Base-by-base conservation (phyloP, 1,140 invertebrate genomes). In the Heterodera carotae region DNA sequence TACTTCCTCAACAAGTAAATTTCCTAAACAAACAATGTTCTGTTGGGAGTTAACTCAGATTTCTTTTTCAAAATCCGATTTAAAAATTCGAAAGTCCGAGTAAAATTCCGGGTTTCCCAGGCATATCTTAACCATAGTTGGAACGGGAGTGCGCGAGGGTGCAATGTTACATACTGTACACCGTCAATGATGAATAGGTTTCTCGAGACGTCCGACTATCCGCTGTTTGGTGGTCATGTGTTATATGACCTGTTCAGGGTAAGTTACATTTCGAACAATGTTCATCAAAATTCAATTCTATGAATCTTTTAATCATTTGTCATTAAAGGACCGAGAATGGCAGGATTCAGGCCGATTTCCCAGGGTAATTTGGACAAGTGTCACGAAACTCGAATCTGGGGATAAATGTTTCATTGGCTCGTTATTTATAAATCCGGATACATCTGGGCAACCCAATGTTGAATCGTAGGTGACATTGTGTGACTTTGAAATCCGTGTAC, bases 181-280 rank as follows among this genome's bases (percentile, higher is more conserved):
- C n/a, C n/a, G n/a, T 43, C 12, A 43, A 8, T 43, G 6, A 8
- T 43, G 6, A 43, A 62, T 10, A 74, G 72, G 56, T 90, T 90
- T 78, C 82, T 90, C 53, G 89, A 89, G 36, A 89, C 88, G 33
- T 70, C 81, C 60, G 89, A 90, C 69, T 91, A 89, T 78, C 89
- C 89, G 81, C 80, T 90, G 62, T 90, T 90, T 81, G 90, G 90
- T 43, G 85, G 89, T 0, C 89, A 90, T 81, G 89, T 90, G 22
- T 64, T 90, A 0, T 84, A 86, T 68, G 88, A 89, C 74, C 76
- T 90, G 34, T 83, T 89, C 8, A 80, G 78, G 82, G 86, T 86
- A n/a, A 39, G 68, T 79, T 62, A 43, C 39, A 43, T 34, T 68
- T 10, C 22, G 68, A 77, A 76, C 29, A 59, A 31, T 53, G 33